A percentile compares a stretch with the other conserved stretches of the same genome.
Conservation (phyloP, 2,797 vertebrate genomes). For the Numenius phaeopus region DNA sequence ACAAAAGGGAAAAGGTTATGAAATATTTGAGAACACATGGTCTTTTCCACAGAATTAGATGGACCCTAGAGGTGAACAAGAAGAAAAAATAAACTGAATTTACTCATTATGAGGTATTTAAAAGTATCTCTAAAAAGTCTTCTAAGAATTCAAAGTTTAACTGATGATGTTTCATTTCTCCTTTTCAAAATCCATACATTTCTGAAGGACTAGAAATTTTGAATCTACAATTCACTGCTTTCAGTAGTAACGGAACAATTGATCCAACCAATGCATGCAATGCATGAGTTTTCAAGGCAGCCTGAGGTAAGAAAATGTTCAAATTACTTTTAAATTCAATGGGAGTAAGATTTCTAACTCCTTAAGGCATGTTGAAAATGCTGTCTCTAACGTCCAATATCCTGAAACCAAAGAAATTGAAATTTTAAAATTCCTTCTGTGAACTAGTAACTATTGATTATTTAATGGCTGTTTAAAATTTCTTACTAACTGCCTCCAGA, state of each 20-base stretch:
- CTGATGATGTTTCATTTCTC: not conserved
- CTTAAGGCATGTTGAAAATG: not conserved
- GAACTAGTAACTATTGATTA: conserved; percentile 13
- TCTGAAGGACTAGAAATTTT: not conserved
- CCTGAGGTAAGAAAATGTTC: not conserved
- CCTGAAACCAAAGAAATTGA: conserved; percentile 20
- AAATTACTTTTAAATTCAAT: not conserved
- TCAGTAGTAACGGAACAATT: not conserved
- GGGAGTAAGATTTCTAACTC: not conserved
- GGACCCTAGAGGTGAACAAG: not conserved
- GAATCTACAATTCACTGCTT: not conserved
- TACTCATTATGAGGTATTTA: not conserved
- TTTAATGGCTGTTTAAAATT: conserved; percentile 31
- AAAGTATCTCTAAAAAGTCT: not conserved
- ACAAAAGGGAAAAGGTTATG: not conserved
- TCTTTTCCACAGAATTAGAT: not conserved
- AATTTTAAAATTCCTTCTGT: not conserved
- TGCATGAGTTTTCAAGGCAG: not conserved
- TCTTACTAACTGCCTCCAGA: not conserved
- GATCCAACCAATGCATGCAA: not conserved
- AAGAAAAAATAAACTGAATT: not conserved
- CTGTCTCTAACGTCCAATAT: not conserved
- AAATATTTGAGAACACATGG: not conserved
- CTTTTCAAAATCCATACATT: not conserved
- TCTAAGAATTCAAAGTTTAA: not conserved